Evolutionary conservation across 2,888 invertebrate species (phyloP), one percentile per base, ranked within the genome.

Genomic region (Dryadula phaetusa): DNA sequence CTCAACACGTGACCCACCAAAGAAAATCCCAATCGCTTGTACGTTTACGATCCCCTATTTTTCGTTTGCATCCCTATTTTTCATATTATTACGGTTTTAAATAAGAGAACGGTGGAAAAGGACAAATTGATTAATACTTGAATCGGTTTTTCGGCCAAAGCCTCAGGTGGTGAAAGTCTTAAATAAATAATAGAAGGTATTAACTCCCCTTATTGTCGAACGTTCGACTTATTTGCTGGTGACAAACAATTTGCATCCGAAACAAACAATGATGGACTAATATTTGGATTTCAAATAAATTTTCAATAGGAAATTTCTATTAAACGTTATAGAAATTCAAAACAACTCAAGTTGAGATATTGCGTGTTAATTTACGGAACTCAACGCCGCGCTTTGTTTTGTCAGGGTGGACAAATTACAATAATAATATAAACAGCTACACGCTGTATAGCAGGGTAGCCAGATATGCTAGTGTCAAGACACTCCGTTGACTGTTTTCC

Each of bases 101-200:
- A 74, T 4, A 42, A 62, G 63, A 10, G 37, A 52, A 44, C 28
- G 8, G 58, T 62, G n/a, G 62, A 63, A 60, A 40, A 42, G n/a
- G 65, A 60, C 66, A 66, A 75, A 73, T 77, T 72, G 82, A 83
- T 84, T 85, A 83, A 83, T 82, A 82, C 79, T 76, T 73, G 74
- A 76, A 79, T 84, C 83, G 83, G 34, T 86, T 86, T 84, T 81
- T 79, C 79, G 77, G 77, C 78, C 76, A 78, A 84, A 82, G 83
- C 81, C 85, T 87, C 89, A 90, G 89, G 89, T 89, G 88, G 83
- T 82, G 79, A 85, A 83, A 87, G 82, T 81, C 85, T 87, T 87
- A 87, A 86, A 87, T 86, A 88, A 88, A 89, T 88, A 88, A 89
- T 88, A 87, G 87, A 83, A 83, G 83, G 85, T 86, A 87, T 88